These are phyloP conservation scores for Phyllopteryx taeniolatus DNA, from an alignment of 2,113 vertebrate species.

Conservation along the genomic window DNA sequence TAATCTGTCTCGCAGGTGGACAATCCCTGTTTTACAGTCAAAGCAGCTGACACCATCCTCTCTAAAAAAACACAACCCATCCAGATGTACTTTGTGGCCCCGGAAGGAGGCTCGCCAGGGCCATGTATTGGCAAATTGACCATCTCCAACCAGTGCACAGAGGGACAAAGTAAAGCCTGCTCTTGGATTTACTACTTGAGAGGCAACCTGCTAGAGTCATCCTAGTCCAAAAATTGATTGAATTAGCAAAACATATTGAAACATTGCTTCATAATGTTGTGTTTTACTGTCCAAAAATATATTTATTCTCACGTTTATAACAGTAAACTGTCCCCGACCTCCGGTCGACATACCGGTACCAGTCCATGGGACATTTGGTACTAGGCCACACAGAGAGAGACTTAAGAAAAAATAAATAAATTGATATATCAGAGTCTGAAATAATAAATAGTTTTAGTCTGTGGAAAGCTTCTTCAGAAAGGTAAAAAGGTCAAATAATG, in stretches of 20 bases:
- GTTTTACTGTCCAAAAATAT: neutral
- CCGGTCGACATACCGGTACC: neutral
- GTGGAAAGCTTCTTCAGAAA: too few relatives aligned
- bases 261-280: neutral
- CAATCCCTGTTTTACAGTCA: constrained; percentile 74
- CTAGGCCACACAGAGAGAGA: neutral
- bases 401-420: too few relatives aligned
- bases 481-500: neutral
- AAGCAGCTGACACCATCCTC: constrained; percentile 55
- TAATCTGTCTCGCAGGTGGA: constrained; percentile 57
- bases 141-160: constrained; percentile 62
- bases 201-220: constrained; percentile 60
- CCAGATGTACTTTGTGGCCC: constrained; percentile 69
- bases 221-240: neutral
- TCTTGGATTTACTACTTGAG: constrained; percentile 83
- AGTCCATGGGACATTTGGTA: neutral
- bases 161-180: constrained; percentile 50
- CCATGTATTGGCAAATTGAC: constrained; percentile 73
- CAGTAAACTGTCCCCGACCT: neutral
- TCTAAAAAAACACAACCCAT: constrained; percentile 75
- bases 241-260: neutral
- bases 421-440: too few relatives aligned
- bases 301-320: neutral
- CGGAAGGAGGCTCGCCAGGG: constrained; percentile 24
- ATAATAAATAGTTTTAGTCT: too few relatives aligned